These are phyloP conservation scores for Rynchops niger DNA, from an alignment of 2,113 vertebrate species.

Conservation along the genomic window DNA sequence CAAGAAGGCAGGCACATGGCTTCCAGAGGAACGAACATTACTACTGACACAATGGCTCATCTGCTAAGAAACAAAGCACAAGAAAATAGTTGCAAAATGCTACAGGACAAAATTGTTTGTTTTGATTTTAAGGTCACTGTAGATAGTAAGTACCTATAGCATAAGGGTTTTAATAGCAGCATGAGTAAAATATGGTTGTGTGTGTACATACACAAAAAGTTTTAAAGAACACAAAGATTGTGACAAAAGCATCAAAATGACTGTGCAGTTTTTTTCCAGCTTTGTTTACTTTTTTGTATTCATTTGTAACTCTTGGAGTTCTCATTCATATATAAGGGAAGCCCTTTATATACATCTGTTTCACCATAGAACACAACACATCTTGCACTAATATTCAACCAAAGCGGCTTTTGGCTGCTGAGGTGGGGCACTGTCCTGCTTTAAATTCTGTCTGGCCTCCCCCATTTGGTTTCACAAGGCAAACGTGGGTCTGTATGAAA, in stretches of 20 bases:
- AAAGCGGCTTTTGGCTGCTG: neutral
- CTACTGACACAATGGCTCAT: neutral
- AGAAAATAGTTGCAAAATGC: neutral
- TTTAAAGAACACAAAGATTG: neutral
- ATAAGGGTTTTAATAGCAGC: neutral
- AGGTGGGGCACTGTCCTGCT: neutral
- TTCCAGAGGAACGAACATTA: neutral
- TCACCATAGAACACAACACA: neutral
- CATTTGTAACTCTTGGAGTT: neutral
- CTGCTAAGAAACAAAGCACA: neutral
- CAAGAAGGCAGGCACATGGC: rapidly evolving
- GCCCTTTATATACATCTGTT: neutral
- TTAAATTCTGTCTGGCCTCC: neutral
- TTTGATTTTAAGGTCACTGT: neutral
- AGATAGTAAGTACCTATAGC: neutral
- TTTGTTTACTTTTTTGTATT: neutral
- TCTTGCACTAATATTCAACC: neutral
- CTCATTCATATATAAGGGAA: neutral
- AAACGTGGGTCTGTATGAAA: neutral
- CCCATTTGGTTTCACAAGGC: neutral
- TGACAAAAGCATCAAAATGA: neutral
- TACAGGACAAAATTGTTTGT: neutral
- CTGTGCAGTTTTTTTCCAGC: rapidly evolving
- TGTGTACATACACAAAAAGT: neutral
- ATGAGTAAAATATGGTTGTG: neutral